Base-by-base conservation (phyloP, 2,888 invertebrate species). In the Andrena flavipes region DNA sequence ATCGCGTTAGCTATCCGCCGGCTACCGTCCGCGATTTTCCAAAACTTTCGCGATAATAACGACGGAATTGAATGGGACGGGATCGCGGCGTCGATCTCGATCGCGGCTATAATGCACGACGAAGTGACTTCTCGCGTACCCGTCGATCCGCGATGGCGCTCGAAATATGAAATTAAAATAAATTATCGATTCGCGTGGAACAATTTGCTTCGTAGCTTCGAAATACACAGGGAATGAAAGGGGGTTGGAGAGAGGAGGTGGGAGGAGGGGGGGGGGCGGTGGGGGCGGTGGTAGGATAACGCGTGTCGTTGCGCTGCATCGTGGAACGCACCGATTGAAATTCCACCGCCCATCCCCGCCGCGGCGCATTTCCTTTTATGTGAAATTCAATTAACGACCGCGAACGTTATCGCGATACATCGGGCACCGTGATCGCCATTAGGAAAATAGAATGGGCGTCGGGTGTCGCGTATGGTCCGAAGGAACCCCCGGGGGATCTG, bases 41-140 rank as follows among this genome's bases (percentile, higher is more conserved):
- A 54, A 56, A 42, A 60, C 69, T 51, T 72, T 67, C 69, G 56
- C 69, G 59, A 78, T 72, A 68, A 76, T 78, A 76, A 78, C 70
- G 59, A 60, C 51, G 63, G 59, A 70, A 85, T 73, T 73, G 70
- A 84, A 82, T 79, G 26, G 35, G 56, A 63, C 72, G 49, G 56
- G 29, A 49, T 70, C 60, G 7, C 23, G 35, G 35, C 60, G 64
- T 35, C 70, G 33, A 74, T 54, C 59, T 62, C 60, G 65, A 71
- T 68, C 60, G 64, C 51, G 69, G 29, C 4, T 42, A 56, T 71
- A 49, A 75, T 62, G 48, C 54, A 35, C 16, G 49, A 30, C 20
- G 62, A 62, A 10, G n/a, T 56, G 51, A 33, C 48, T 20, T 67
- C 20, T 42, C 30, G 23, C 20, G 20, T 29, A n/a, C 26, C 62